These are phyloP conservation scores for Acanthosoma haemorrhoidale DNA, from an alignment of 2,888 invertebrate species.

Conservation along the genomic window DNA sequence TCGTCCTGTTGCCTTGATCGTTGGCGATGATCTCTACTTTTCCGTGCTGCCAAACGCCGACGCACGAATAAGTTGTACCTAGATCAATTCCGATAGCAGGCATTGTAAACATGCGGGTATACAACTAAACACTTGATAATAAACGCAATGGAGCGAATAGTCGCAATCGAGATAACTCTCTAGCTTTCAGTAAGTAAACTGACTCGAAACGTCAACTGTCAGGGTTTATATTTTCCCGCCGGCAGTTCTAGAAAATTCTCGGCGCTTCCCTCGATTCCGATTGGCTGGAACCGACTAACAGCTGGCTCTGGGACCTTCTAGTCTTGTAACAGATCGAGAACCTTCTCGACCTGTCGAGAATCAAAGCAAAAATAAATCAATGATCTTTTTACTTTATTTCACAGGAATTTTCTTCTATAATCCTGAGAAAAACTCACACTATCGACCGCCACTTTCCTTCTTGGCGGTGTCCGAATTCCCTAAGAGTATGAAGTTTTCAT, in stretches of 20 bases:
- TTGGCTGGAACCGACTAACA: not conserved
- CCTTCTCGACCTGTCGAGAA: no score
- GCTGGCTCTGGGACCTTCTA: not conserved
- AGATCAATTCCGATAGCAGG: conserved; percentile 76
- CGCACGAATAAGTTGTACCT: conserved; percentile 81
- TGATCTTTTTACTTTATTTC: no score
- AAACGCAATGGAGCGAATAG: not conserved
- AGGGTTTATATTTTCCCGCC: not conserved
- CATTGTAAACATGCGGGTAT: conserved; percentile 44
- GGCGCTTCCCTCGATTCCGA: not conserved
- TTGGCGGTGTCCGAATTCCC: no score
- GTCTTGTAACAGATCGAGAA: no score
- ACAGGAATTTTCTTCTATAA: no score
- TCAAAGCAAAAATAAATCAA: no score
- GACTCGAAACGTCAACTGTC: not conserved
- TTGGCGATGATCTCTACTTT: conserved; percentile 79
- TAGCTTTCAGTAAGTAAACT: not conserved
- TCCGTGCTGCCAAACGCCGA: conserved; percentile 73
- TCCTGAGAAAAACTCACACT: no score
- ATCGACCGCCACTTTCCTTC: no score
- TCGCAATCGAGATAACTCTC: not conserved
- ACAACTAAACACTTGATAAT: not conserved
- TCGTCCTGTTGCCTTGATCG: conserved; percentile 82
- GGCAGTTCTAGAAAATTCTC: not conserved
- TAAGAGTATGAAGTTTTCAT: no score